phyloP scores from a whole-genome alignment of 2,797 vertebrate species.

The Aphelocoma californica region DNA sequence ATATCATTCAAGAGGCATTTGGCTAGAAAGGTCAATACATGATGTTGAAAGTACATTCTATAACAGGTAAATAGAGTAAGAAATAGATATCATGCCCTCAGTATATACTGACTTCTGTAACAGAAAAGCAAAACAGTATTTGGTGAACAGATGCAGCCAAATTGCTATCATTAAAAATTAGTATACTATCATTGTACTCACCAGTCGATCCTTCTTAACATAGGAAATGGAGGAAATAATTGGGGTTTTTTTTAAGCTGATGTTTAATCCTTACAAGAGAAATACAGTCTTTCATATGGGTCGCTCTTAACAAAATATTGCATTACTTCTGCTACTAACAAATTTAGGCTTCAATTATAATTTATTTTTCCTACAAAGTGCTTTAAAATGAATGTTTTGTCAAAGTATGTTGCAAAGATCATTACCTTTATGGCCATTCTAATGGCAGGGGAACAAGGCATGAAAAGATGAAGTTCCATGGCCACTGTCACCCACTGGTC shows the following conservation, averaged over 20 bases:
- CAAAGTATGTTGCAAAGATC: background rate
- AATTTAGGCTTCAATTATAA: background rate
- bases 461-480: background rate
- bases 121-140: background rate
- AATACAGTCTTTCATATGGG: background rate
- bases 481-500: background rate
- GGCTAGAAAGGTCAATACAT: background rate
- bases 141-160: background rate
- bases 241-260: background rate
- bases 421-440: background rate
- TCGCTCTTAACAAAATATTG: background rate
- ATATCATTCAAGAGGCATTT: background rate
- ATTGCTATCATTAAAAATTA: background rate
- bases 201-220: background rate
- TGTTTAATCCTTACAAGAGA: background rate
- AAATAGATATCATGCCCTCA: background rate
- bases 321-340: background rate
- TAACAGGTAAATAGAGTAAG: background rate
- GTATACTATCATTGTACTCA: background rate
- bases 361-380: background rate
- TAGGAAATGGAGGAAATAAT: background rate
- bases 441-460: background rate
- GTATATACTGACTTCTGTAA: background rate
- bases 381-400: background rate
- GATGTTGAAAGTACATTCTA: background rate